These are phyloP conservation scores for Therioaphis trifolii DNA, from an alignment of 2,888 invertebrate genomes.

Conservation along the genomic window DNA sequence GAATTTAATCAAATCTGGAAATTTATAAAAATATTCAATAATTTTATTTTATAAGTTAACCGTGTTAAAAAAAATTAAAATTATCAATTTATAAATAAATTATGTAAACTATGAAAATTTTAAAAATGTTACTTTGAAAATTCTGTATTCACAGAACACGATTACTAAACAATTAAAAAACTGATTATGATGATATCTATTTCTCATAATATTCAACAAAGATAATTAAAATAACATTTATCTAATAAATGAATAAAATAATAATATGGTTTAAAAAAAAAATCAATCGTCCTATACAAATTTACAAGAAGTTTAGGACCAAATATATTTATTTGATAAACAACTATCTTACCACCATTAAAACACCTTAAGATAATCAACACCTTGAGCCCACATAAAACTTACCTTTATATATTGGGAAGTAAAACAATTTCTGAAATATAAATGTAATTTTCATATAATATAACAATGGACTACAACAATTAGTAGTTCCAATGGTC, in stretches of 20 bases:
- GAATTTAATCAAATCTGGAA: neutral
- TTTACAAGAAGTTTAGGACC: neutral
- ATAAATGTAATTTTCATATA: slow-evolving; percentile 26
- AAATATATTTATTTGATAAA: slow-evolving; percentile 7
- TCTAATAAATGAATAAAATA: neutral
- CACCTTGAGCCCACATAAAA: slow-evolving; percentile 44
- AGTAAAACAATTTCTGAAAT: slow-evolving; percentile 43
- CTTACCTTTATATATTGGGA: slow-evolving; percentile 48
- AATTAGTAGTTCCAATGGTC: slow-evolving; percentile 22
- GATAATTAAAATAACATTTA: neutral
- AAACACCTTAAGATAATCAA: slow-evolving; percentile 26
- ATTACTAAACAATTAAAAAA: too few relatives aligned
- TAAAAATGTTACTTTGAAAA: neutral
- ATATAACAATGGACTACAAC: slow-evolving; percentile 6
- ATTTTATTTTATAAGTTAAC: slow-evolving; percentile 13
- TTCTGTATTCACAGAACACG: too few relatives aligned
- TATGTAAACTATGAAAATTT: neutral
- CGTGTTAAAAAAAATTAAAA: neutral
- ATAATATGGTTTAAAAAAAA: neutral
- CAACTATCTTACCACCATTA: slow-evolving; percentile 18
- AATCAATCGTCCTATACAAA: neutral
- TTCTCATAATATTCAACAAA: neutral
- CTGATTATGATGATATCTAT: too few relatives aligned
- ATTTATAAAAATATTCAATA: neutral
- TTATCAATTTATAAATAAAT: neutral